A percentile compares a stretch with the other conserved stretches of the same genome.
These are phyloP conservation scores for Salvelinus alpinus DNA, from an alignment of 2,113 vertebrate genomes.

Conservation along the genomic window DNA sequence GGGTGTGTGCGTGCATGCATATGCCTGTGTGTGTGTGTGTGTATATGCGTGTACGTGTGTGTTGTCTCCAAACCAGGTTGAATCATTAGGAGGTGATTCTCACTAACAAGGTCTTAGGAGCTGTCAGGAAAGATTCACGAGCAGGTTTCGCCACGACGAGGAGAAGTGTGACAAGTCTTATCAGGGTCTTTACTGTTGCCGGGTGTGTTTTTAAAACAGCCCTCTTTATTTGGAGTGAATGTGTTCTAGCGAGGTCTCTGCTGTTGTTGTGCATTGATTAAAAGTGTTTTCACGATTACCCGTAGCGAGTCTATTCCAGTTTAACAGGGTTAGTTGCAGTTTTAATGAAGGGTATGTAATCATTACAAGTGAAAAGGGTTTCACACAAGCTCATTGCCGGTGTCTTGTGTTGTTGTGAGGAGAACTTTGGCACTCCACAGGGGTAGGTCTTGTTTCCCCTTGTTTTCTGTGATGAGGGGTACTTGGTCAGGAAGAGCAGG, in stretches of 20 bases:
- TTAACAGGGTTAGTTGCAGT: constrained; percentile 75
- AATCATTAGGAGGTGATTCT: constrained; percentile 73
- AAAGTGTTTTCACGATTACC: constrained; percentile 78
- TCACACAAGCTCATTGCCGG: constrained; percentile 52
- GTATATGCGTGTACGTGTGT: constrained; percentile 61
- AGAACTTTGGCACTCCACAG: constrained; percentile 24
- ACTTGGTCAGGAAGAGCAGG: not conserved
- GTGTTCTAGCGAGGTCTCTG: constrained; percentile 76
- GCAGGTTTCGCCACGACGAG: constrained; percentile 70
- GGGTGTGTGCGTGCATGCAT: not conserved
- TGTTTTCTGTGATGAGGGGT: not conserved
- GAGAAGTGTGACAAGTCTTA: constrained; percentile 74
- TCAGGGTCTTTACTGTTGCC: constrained; percentile 73
- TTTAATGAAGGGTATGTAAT: constrained; percentile 70
- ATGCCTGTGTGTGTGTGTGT: constrained; percentile 22
- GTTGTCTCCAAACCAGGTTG: constrained; percentile 67
- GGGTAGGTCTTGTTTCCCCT: constrained; percentile 14
- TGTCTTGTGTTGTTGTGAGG: constrained; percentile 9
- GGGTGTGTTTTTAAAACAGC: constrained; percentile 69
- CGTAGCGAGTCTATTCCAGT: constrained; percentile 73
- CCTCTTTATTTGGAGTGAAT: constrained; percentile 74
- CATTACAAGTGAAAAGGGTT: constrained; percentile 62
- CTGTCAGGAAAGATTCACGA: constrained; percentile 76
- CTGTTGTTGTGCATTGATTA: constrained; percentile 76
- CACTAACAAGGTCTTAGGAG: constrained; percentile 73